phyloP scores from a whole-genome alignment of 1,140 invertebrate genomes.

The Bradynema listronoti region DNA sequence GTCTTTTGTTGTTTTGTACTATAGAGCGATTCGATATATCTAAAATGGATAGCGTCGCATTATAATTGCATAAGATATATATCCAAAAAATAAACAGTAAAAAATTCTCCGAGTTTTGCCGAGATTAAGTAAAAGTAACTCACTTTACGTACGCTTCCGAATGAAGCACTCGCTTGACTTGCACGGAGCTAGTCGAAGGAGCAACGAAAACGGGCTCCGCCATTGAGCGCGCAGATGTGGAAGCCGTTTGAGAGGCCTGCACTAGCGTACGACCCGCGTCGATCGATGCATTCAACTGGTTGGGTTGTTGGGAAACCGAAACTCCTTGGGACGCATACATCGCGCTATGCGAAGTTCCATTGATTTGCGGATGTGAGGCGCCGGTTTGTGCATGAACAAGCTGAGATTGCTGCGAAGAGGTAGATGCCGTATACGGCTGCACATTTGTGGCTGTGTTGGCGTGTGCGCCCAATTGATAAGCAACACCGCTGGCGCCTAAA shows the following conservation, averaged over 20 bases:
- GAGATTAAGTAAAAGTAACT: not conserved
- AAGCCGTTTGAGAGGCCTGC: constrained; percentile 5
- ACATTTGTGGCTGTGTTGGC: no score
- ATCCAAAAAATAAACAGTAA: not conserved
- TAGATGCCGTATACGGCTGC: not conserved
- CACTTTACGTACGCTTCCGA: constrained; percentile 15
- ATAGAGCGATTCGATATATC: constrained; percentile 18
- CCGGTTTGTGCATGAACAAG: not conserved
- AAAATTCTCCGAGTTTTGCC: not conserved
- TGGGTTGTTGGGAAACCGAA: constrained; percentile 1
- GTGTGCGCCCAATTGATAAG: no score
- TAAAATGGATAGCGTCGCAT: not conserved
- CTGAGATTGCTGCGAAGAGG: constrained; percentile 1
- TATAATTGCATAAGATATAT: constrained; percentile 3
- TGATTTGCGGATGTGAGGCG: constrained; percentile 5
- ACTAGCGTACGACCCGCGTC: constrained; percentile 14
- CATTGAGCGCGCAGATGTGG: no score
- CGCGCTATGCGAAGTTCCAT: not conserved
- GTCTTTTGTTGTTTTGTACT: constrained; percentile 18
- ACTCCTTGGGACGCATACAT: not conserved
- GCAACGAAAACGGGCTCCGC: constrained; percentile 18
- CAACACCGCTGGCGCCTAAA: no score
- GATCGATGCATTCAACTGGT: no score
- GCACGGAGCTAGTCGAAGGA: constrained; percentile 16
- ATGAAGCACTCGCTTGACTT: constrained; percentile 17